Evolutionary conservation across 2,113 vertebrate genomes (phyloP), one percentile per base, ranked within the genome.

Genomic region (Phrynosoma blainvillii): DNA sequence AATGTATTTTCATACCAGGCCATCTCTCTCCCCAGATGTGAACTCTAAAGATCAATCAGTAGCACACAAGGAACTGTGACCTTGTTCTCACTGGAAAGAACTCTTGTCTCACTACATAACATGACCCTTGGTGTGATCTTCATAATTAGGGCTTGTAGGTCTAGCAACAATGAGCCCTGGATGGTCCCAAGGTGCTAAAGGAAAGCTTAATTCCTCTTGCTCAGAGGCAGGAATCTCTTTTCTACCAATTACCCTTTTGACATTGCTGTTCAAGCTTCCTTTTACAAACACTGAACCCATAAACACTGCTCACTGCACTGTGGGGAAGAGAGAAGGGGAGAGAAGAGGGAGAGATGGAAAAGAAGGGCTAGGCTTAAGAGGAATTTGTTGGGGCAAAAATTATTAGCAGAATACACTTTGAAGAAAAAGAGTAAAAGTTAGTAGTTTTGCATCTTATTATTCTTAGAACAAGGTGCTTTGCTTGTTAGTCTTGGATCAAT

Each of bases 161-260:
- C 86, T 90, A 88, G 88, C 92, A 93, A 70, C 89, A 83, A 54
- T 59, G 92, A 95, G 89, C 79, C 82, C 82, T 84, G 82, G 91
- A 89, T 86, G 82, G 93, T 92, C 84, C 86, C 92, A 88, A 78
- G 79, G 90, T 93, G 93, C 90, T 89, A 91, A 89, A 81, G 86
- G 87, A 90, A 93, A 81, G 89, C 91, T 86, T 91, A 77, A 90
- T 95, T 93, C 89, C 87, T 92, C 89, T 88, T 91, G 88, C 85
- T 84, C 81, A 90, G 91, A 91, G 18, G 77, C 91, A 88, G 75
- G 66, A 80, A 42, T 95, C 91, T 92, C 89, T 93, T 92, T 91
- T 89, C 88, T 92, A 89, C 87, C 91, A 86, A 86, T 73, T 90
- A 90, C 59, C 89, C 93, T 93, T 78, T 91, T 91, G 87, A 89